Base-by-base conservation (phyloP, 2,113 vertebrate species). In the Leucosticte australis region DNA sequence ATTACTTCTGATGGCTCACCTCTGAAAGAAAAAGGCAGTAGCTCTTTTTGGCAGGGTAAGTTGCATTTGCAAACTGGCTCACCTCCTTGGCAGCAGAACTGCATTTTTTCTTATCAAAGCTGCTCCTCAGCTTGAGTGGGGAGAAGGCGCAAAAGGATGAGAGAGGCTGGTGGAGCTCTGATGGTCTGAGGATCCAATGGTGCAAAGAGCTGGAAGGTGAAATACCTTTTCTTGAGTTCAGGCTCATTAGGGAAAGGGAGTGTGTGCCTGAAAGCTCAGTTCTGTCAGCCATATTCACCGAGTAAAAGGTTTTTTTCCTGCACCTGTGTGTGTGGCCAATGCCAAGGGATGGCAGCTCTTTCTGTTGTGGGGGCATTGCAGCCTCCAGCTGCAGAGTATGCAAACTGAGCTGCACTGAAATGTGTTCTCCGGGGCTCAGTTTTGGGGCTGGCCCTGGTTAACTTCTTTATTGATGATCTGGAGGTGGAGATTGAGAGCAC, bases 271-370 rank as follows among this genome's bases (percentile, higher is more conserved):
- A 17, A 24, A 30, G 44, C 28, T 49, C 5, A 6, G 3, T 47
- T 52, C 42, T 89, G 20, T 46, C 87, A 47, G 28, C 33, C 33
- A 3, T 42, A 22, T 49, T 64, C 39, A 31, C 16, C 20, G 19
- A 7, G 46, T 21, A 4, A 30, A 53, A 53, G 24, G 7, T 5
- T 3, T 39, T 46, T 60, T 39, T 10, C 16, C n/a, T 15, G 21
- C 24, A 44, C 8, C 19, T 2, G 1, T 44, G 33, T 39, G 27
- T 16, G 23, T 33, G 9, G 52, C 30, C 16, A 39, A 0, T 39
- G 60, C 39, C 60, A 35, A 55, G 16, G 24, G 33, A 11, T 46
- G 33, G 52, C 39, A 37, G n/a, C 33, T 15, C 52, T 11, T 33
- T 19, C 33, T 46, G 23, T 12, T 15, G 44, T 7, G 41, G 15